Evolutionary conservation across 2,113 vertebrate species (phyloP).

Genomic region (Neofelis nebulosa): DNA sequence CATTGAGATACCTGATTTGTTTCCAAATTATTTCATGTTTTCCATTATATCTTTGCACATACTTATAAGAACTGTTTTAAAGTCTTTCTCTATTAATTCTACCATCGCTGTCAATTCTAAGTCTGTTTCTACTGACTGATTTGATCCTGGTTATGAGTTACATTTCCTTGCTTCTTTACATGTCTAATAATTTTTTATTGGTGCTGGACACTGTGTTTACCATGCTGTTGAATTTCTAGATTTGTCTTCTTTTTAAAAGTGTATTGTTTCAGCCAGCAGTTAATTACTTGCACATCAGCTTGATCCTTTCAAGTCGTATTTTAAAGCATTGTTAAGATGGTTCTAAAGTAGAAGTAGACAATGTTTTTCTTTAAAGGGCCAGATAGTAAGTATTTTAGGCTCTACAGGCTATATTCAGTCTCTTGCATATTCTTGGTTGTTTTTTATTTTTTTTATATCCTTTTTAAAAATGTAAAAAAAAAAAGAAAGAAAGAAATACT

Average conservation of each 20-base stretch:
- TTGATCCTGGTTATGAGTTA: background rate
- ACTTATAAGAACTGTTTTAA: conserved; percentile 29
- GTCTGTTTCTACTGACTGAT: background rate
- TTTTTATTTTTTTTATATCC: background rate
- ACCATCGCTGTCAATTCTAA: background rate
- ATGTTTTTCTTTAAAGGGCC: background rate
- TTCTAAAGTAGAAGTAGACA: background rate
- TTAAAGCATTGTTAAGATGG: conserved; percentile 34
- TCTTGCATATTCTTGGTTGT: background rate
- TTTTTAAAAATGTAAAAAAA: background rate
- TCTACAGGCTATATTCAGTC: background rate
- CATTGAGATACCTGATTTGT: background rate
- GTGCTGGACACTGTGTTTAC: background rate
- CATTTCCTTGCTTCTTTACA: conserved; percentile 3
- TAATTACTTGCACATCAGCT: conserved; percentile 26
- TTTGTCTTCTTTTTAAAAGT: conserved; percentile 21
- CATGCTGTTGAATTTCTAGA: background rate
- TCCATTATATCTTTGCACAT: background rate
- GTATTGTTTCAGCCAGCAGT: background rate
- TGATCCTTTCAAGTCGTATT: conserved; percentile 31
- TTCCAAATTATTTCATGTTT: background rate
- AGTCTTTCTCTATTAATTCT: conserved; percentile 13
- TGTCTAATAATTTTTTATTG: conserved; percentile 20
- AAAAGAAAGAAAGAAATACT: background rate
- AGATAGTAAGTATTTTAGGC: background rate